Evolutionary conservation across 2,113 vertebrate genomes (phyloP).

Genomic region (Steatornis caripensis): DNA sequence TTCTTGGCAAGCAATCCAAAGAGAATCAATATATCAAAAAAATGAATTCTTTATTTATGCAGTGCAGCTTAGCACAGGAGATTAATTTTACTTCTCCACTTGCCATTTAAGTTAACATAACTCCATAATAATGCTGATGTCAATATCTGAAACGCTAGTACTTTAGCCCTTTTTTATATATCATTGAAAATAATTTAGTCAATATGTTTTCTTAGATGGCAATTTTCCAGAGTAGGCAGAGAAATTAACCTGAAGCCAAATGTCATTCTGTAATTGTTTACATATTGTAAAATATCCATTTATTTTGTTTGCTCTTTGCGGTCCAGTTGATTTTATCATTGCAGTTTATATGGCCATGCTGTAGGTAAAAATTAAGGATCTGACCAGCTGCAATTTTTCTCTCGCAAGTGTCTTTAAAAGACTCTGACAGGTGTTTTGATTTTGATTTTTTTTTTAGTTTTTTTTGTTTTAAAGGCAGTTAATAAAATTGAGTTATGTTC

Average conservation of each 20-base stretch:
- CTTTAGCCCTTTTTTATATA: neutral
- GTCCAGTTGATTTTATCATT: neutral
- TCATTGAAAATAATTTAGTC: neutral
- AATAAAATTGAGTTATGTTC: neutral
- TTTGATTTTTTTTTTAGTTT: neutral
- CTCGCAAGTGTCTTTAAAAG: neutral
- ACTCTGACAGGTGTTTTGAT: neutral
- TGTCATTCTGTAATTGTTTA: neutral
- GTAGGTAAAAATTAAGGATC: neutral
- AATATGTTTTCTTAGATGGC: neutral
- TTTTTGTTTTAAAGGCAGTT: neutral
- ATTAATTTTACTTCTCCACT: constrained; percentile 17
- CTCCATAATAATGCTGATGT: neutral
- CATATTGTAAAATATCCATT: neutral
- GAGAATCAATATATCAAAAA: neutral
- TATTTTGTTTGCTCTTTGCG: neutral
- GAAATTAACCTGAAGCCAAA: constrained; percentile 16
- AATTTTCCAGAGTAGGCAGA: neutral
- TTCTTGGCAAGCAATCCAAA: neutral
- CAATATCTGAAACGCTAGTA: neutral
- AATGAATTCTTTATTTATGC: neutral
- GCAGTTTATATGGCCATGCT: neutral
- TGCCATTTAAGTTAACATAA: neutral
- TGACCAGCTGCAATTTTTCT: neutral
- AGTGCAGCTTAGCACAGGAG: neutral